Evolutionary conservation across 2,888 invertebrate genomes (phyloP), one percentile per base, ranked within the genome.

Genomic region (Phyllotreta cruciferae): DNA sequence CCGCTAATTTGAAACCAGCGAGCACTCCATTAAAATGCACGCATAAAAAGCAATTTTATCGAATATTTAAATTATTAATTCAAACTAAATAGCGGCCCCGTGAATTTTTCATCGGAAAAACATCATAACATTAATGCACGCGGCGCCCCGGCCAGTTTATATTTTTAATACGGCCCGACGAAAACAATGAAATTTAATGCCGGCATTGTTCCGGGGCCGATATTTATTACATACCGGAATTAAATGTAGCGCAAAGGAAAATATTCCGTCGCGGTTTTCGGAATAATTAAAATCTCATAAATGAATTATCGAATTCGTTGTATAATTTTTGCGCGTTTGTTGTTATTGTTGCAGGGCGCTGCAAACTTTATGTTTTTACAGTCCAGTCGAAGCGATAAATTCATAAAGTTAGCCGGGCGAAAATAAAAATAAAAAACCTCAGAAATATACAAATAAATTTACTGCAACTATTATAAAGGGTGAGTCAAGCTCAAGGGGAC

Each of bases 231-330:
- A 44, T 44, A 14, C 10, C 10, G 14, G 14, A 44, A 44, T 44
- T 44, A 44, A 44, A 44, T 44, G 44, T 44, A 44, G 44, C 44
- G 44, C 9, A 44, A 44, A 44, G 44, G 44, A 44, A 44, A 44
- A 44, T 44, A n/a, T n/a, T 44, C 6, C 14, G 24, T 44, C 11
- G 10, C 44, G 14, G 10, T 44, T 44, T 44, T 44, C 44, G 44
- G 14, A 44, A 44, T 44, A 10, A 44, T 44, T 44, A n/a, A 44
- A 44, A 44, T 10, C 6, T n/a, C 7, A 44, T n/a, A 24, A 44
- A 44, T 44, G 10, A 44, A 44, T 13, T 44, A 44, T 44, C 44
- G 7, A 44, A 44, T 44, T 44, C 14, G 44, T 24, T 44, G 14
- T 13, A 44, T 10, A 10, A 14, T 44, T 7, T 7, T 13, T 7